Base-by-base conservation (phyloP, 1,140 invertebrate species). In the Drosophila kikkawai region DNA sequence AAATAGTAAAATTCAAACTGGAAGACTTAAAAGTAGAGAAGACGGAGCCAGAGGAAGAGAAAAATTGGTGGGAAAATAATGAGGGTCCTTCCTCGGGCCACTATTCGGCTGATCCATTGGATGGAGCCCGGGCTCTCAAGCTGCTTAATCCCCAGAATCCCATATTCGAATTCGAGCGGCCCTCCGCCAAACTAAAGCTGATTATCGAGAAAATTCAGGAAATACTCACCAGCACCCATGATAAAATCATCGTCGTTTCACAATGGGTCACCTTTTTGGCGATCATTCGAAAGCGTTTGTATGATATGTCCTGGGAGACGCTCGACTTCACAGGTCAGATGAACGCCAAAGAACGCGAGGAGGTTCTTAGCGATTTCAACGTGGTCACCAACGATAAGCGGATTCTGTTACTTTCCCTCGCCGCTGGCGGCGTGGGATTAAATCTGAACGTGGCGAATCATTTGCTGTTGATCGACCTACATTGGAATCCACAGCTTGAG, bases 391-490 rank as follows among this genome's bases (percentile, higher is more conserved):
- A 45, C 29, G 41, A 58, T 0, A 85, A 74, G 26, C 63, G 82
- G 4, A 51, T 84, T 3, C 19, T 84, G 6, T 53, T 84, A 1
- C 59, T 84, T 2, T 84, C 82, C 3, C 63, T 84, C 6, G 69
- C 67, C 26, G 79, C 82, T 37, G 81, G 82, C 26, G 82, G 82
- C 15, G 82, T 84, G 34, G 82, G 82, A 4, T 51, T 84, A 2
- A 84, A 84, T 69, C 60, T 84, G 0, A 84, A 81, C 59, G 82
- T 77, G 9, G 82, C 82, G 15, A 84, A 84, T 41, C 82, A 84
- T 56, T 63, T 84, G 59, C 37, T 84, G 3, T 9, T 84, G 34
- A 60, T 82, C 4, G 82, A 84, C 47, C 32, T 84, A 4, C 82
- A 84, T 48, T 84, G 76, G 81, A 84, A 84, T 65, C 82, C 82